Conservation (phyloP, 2,888 invertebrate species). For the Aquatica leii region DNA sequence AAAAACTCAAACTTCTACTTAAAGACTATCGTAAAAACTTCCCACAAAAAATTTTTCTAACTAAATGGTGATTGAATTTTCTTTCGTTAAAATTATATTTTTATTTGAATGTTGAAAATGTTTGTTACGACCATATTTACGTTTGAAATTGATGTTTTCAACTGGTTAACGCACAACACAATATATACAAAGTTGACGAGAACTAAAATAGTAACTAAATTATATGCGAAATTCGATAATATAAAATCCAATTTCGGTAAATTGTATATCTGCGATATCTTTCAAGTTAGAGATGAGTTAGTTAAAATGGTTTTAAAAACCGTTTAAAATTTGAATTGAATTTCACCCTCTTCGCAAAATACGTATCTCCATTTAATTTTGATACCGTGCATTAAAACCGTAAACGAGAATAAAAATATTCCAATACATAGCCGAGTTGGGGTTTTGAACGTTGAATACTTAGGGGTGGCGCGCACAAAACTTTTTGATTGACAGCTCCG, state of each 20-base stretch:
- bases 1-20: too few species aligned
- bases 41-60: too few species aligned
- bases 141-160: too few species aligned
- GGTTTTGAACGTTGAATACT: conserved; percentile 46
- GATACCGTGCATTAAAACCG: conserved; percentile 59
- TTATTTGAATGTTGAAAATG: too few species aligned
- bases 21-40: too few species aligned
- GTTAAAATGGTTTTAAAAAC: conserved; percentile 60
- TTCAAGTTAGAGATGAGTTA: conserved; percentile 45
- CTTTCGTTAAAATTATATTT: too few species aligned
- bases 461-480: conserved; percentile 60
- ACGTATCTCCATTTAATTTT: conserved; percentile 60
- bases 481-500: conserved; percentile 82
- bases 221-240: conserved; percentile 29
- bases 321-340: conserved; percentile 61
- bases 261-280: conserved; percentile 39
- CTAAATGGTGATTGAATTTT: too few species aligned
- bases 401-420: conserved; percentile 59
- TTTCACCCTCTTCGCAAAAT: conserved; percentile 44
- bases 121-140: too few species aligned
- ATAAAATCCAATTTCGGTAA: conserved; percentile 37
- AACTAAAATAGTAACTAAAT: background rate
- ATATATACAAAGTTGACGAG: too few species aligned
- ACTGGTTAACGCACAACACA: too few species aligned
- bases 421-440: conserved; percentile 58